These are phyloP conservation scores for Oedothorax gibbosus DNA, from an alignment of 1,140 invertebrate species.

Conservation along the genomic window DNA sequence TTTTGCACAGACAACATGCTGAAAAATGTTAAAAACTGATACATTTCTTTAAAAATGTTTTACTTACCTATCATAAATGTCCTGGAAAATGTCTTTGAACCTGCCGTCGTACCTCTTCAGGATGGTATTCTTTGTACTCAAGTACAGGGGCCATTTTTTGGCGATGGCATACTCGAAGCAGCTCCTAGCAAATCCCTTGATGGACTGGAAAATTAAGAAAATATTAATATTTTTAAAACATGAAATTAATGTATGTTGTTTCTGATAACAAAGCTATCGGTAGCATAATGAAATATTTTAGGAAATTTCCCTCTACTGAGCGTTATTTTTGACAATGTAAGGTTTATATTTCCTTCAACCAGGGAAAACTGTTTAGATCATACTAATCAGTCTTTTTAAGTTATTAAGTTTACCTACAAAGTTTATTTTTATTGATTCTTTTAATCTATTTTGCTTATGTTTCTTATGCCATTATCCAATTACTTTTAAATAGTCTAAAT, in stretches of 20 bases:
- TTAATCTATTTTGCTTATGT: no score
- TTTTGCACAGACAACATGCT: no score
- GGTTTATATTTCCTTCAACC: not conserved
- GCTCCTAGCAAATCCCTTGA: slow-evolving; percentile 84
- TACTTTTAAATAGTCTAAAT: no score
- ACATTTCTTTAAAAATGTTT: no score
- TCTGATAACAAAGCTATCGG: not conserved
- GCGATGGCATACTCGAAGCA: slow-evolving; percentile 84
- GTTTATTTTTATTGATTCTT: no score
- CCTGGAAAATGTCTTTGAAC: slow-evolving; percentile 95
- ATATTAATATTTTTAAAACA: no score
- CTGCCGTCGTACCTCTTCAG: slow-evolving; percentile 89
- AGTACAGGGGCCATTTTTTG: slow-evolving; percentile 85
- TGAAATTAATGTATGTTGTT: not conserved
- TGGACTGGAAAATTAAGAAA: slow-evolving; percentile 71
- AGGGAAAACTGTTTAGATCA: no score
- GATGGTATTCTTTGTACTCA: slow-evolving; percentile 94
- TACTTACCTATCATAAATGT: slow-evolving; percentile 81
- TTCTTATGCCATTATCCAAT: no score
- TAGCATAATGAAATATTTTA: not conserved
- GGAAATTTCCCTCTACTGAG: not conserved
- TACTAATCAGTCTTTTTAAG: no score
- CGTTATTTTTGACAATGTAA: no score
- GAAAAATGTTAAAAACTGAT: no score
- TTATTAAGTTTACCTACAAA: no score